Evolutionary conservation across 2,113 vertebrate species (phyloP).

Genomic region (Pygoscelis antarcticus): DNA sequence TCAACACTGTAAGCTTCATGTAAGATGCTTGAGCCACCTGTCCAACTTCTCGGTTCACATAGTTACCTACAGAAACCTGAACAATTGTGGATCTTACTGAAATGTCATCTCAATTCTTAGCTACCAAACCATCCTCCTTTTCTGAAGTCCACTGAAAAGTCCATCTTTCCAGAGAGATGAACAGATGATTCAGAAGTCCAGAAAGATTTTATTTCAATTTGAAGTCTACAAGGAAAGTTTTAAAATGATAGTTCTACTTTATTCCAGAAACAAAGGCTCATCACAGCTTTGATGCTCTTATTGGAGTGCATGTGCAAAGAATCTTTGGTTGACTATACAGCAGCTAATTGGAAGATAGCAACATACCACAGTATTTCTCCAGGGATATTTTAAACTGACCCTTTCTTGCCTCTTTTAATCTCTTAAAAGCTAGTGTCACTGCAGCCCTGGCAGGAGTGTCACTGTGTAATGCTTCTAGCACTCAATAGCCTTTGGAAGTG

Average conservation of each 20-base stretch:
- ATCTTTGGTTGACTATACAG: not conserved
- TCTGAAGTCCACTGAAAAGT: not conserved
- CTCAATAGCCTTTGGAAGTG: conserved; percentile 1
- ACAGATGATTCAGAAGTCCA: not conserved
- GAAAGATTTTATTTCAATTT: not conserved
- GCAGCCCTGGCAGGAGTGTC: not conserved
- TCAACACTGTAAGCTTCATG: not conserved
- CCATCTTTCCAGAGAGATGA: not conserved
- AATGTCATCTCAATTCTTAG: not conserved
- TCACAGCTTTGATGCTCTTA: not conserved
- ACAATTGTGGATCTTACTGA: not conserved
- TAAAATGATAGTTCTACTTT: not conserved
- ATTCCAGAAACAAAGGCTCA: not conserved
- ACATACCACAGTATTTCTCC: not conserved
- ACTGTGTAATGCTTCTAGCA: not conserved
- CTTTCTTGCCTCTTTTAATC: not conserved
- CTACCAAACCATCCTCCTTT: not conserved
- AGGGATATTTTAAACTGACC: not conserved
- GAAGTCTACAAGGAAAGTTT: not conserved
- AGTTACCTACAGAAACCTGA: not conserved
- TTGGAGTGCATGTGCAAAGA: not conserved
- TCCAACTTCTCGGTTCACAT: not conserved
- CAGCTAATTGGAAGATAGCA: not conserved
- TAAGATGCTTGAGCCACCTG: not conserved
- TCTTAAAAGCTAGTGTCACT: not conserved